Base-by-base conservation (phyloP, 2,888 invertebrate species). In the Pachymerium ferrugineum region DNA sequence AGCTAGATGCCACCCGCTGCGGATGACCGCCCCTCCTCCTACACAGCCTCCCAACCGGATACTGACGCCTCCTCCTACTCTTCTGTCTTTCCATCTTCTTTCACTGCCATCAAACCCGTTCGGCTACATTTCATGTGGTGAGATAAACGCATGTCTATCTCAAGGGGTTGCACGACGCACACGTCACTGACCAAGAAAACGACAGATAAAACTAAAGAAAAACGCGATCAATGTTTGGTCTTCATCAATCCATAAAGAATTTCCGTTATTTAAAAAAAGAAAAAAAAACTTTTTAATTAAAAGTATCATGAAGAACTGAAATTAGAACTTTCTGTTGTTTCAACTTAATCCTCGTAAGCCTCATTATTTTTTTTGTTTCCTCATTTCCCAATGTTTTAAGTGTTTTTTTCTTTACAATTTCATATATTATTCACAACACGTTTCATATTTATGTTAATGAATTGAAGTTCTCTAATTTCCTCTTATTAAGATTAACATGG, bases 61-160 rank as follows among this genome's bases (percentile, higher is more conserved):
- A 54, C 47, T n/a, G 47, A 8, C 14, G 47, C 19, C 47, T 54
- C 6, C 38, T 38, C 47, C 16, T 12, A 22, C 47, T 54, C 47
- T 54, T 54, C 6, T n/a, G n/a, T n/a, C n/a, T n/a, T n/a, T 54
- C 4, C 47, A 1, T 22, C 47, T 54, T 0, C 47, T 54, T 19
- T 22, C 4, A 19, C 47, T 54, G n/a, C 47, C 47, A 8, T 54
- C 47, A 54, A 54, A 8, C n/a, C n/a, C n/a, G n/a, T n/a, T n/a
- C 47, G 47, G 47, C 47, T 19, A 54, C 47, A 54, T 54, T 54
- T 54, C 47, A 54, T 22, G 22, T 5, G 47, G 10, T n/a, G 47
- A 54, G 47, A 54, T 54, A 54, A 54, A 54, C 47, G 47, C 3
- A 22, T 54, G 47, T 54, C 47, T 16, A 54, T 54, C 47, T 54